phyloP scores from a whole-genome alignment of 2,113 vertebrate species.

The Tragulus kanchil region DNA sequence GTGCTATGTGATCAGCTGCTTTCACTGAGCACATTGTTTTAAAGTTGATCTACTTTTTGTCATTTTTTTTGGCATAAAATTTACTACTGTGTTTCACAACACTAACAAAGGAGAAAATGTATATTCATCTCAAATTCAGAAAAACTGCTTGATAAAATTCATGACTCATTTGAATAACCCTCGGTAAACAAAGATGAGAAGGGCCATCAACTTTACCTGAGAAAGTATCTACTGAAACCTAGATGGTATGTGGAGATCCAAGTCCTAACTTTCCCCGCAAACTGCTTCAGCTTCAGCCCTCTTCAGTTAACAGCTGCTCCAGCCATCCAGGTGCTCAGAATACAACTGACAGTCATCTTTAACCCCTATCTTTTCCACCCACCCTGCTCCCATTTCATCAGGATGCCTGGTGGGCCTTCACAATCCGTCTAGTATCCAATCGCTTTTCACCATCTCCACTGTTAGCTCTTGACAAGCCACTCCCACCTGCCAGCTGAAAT shows the following conservation, averaged over 20 bases:
- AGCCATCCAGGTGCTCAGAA: background rate
- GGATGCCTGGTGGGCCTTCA: background rate
- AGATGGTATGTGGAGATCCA: background rate
- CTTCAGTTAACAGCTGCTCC: background rate
- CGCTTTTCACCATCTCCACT: background rate
- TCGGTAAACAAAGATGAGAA: background rate
- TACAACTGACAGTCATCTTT: background rate
- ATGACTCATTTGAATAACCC: background rate
- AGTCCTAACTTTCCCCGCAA: background rate
- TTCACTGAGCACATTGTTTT: background rate
- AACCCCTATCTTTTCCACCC: background rate
- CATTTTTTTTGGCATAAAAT: too few species aligned
- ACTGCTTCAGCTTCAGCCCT: background rate
- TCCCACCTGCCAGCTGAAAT: too few species aligned
- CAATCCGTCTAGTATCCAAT: background rate
- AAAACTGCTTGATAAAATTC: background rate
- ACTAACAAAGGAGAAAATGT: background rate
- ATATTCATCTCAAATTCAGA: background rate
- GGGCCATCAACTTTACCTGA: background rate
- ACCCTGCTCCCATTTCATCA: background rate
- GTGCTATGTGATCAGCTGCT: background rate
- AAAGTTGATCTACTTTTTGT: background rate
- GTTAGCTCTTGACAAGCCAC: background rate
- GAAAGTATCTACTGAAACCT: background rate
- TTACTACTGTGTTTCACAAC: background rate